A percentile compares a stretch with the other conserved stretches of the same genome.
These are phyloP conservation scores for Neofelis nebulosa DNA, from an alignment of 2,113 vertebrate genomes.

Conservation along the genomic window DNA sequence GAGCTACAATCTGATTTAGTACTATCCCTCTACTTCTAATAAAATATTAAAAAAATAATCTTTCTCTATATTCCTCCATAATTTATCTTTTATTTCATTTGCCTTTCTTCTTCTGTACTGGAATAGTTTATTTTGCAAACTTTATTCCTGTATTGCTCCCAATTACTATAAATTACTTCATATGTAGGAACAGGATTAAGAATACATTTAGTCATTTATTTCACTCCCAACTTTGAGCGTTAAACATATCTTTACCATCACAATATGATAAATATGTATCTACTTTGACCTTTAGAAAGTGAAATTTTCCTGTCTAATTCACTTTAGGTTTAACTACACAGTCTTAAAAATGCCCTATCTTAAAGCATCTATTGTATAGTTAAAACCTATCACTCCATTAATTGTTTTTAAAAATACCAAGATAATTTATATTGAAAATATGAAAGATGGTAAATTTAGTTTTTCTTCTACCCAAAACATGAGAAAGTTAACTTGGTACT, in stretches of 20 bases:
- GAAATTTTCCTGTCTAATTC: conserved; percentile 15
- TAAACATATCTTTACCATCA: conserved; percentile 36
- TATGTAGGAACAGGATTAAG: conserved; percentile 7
- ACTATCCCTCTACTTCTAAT: conserved; percentile 11
- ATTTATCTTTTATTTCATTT: conserved; percentile 44
- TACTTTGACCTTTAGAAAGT: conserved; percentile 6
- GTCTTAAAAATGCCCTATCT: neutral
- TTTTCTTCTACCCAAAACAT: neutral
- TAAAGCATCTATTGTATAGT: neutral
- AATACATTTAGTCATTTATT: conserved; percentile 7
- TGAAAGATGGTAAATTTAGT: neutral
- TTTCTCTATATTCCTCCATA: neutral
- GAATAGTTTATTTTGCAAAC: conserved; percentile 30
- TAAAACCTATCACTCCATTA: conserved; percentile 15
- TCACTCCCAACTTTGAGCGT: neutral
- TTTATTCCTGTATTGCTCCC: neutral
- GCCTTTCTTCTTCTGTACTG: conserved; percentile 34
- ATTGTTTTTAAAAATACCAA: neutral
- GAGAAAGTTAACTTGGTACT: conserved; percentile 12
- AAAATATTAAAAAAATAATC: conserved; percentile 52
- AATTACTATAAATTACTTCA: neutral
- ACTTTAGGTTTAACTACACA: neutral
- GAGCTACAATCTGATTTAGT: conserved; percentile 41
- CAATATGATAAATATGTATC: conserved; percentile 24
- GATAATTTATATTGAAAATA: conserved; percentile 42